Percentiles rank a stretch among this genome's conserved stretches.
These are phyloP conservation scores for Elaphurus davidianus DNA, from an alignment of 2,113 vertebrate species.

Conservation along the genomic window DNA sequence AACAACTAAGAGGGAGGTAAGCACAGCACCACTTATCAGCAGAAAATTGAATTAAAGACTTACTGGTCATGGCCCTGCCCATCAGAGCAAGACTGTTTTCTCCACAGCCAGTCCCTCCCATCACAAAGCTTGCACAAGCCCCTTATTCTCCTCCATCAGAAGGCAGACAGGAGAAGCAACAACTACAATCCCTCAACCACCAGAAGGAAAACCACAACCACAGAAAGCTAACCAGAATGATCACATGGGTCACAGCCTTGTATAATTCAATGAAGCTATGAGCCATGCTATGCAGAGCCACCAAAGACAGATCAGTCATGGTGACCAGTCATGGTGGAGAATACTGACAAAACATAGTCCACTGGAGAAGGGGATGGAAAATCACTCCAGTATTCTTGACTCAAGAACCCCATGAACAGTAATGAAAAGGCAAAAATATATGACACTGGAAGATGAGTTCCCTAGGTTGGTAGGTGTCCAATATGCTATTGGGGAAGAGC, in stretches of 20 bases:
- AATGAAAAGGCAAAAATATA: not conserved
- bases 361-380: not conserved
- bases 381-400: not conserved
- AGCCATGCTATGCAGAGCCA: not conserved
- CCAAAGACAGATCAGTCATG: not conserved
- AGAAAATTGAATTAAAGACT: not conserved
- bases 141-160: not conserved
- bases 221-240: not conserved
- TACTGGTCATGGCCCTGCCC: not conserved
- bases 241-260: not conserved
- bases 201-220: not conserved
- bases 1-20: not conserved
- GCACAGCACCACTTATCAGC: not conserved
- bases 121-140: not conserved
- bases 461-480: not conserved
- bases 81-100: not conserved
- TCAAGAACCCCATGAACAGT: not conserved
- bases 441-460: not conserved
- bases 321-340: not conserved
- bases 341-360: not conserved
- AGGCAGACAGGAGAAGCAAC: not conserved
- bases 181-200: not conserved
- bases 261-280: not conserved
- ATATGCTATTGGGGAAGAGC: not conserved
- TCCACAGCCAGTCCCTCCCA: not conserved